Base-by-base conservation (phyloP, 2,113 vertebrate species). In the Bothrops jararaca region DNA sequence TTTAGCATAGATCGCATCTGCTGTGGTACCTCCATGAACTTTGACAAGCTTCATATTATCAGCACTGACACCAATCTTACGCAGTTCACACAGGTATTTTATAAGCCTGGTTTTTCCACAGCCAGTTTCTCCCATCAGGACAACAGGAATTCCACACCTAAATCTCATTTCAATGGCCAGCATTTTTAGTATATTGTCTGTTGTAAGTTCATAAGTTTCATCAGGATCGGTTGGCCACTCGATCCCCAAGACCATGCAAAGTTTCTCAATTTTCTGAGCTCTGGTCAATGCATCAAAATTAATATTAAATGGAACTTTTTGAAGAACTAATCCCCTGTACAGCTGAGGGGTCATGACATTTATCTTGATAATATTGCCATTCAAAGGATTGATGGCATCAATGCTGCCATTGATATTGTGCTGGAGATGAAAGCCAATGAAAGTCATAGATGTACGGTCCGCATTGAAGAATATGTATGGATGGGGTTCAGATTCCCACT, bases 121-220 rank as follows among this genome's bases (percentile, higher is more conserved):
- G 23, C 99, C 99, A 0, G 99, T 99, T 96, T 99, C 99, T 34
- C 99, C 99, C 99, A 99, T 99, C 96, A 99, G 97, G 64, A 99
- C 98, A 2, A 99, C 99, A 0, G 99, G 99, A 89, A 99, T 99
- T 92, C 98, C 98, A 90, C 99, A 99, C 0, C 99, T 97, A 97
- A 99, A 99, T 0, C 99, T 97, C 99, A 99, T 99, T 94, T 99
- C 98, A 22, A 99, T 98, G 50, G 99, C 99, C 9, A 99, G 93
- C 87, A 99, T 99, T 94, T 99, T 99, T 0, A 99, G 95, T 69
- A 99, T 96, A 4, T 99, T 99, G 97, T 99, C 99, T 0, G 97
- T 98, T 0, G 99, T 99, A 1, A 99, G 98, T 94, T 99, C 99
- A 0, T 99, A 99, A 0, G 99, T 99, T 94, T 98, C 97, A 64